Evolutionary conservation across 2,113 vertebrate genomes (phyloP).

Genomic region (Apus apus): DNA sequence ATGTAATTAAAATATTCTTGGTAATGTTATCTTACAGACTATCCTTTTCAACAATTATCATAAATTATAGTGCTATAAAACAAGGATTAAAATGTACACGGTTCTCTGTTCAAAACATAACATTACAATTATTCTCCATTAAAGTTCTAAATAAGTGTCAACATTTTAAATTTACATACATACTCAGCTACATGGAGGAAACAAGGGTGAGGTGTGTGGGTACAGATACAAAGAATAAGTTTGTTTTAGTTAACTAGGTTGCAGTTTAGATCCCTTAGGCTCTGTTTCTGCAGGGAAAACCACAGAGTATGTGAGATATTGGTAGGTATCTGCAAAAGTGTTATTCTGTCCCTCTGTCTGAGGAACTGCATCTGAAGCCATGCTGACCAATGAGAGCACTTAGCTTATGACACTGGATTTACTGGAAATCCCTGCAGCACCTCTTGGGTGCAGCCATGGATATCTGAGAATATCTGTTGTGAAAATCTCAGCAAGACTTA

Average conservation of each 20-base stretch:
- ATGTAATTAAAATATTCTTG: slow-evolving; percentile 28
- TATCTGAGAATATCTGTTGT: neutral
- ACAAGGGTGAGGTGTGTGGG: neutral
- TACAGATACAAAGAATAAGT: neutral
- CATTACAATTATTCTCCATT: neutral
- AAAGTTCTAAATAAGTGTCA: neutral
- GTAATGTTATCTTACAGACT: neutral
- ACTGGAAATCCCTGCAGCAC: neutral
- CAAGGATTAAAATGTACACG: neutral
- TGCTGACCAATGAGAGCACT: neutral
- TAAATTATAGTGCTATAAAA: neutral
- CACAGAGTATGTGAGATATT: neutral
- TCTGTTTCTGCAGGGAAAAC: neutral
- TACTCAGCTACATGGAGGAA: neutral
- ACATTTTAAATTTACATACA: neutral
- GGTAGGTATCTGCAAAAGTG: neutral
- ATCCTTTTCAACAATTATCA: neutral
- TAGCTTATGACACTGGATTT: neutral
- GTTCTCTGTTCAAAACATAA: neutral
- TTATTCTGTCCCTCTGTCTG: neutral
- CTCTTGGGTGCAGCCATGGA: neutral
- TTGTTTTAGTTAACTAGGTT: neutral
- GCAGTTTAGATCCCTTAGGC: neutral
- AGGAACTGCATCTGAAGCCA: neutral
- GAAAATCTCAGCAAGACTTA: neutral